Percentiles rank a stretch among this genome's conserved stretches.
Evolutionary conservation across 2,888 invertebrate species (phyloP).

Genomic region (Agrenia bidenticulata): DNA sequence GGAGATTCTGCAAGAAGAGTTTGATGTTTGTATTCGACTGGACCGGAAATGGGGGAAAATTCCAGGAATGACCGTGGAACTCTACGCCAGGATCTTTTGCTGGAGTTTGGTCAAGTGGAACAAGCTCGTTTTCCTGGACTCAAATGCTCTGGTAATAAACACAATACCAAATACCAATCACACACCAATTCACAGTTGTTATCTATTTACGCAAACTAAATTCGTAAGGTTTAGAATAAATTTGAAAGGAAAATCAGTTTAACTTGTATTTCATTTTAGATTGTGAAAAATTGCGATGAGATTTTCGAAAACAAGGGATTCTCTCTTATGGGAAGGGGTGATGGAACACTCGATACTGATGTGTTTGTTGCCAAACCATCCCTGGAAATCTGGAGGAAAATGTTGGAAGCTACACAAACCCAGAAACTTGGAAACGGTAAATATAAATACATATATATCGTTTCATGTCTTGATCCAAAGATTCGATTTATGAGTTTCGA

Average conservation of each 20-base stretch:
- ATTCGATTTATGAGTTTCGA: background rate
- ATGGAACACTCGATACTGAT: background rate
- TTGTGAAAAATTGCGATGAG: slow-evolving; percentile 11
- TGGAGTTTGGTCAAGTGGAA: slow-evolving; percentile 16
- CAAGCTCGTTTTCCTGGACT: background rate
- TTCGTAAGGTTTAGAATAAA: no score
- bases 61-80: background rate
- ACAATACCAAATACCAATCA: no score
- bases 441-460: no score
- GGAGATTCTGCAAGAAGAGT: slow-evolving; percentile 11
- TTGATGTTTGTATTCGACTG: slow-evolving; percentile 13
- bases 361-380: slow-evolving; percentile 10
- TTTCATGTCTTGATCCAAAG: background rate
- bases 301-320: background rate
- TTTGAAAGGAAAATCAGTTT: background rate
- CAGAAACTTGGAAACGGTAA: background rate
- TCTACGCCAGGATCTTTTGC: background rate
- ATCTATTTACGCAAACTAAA: no score
- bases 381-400: slow-evolving; percentile 12
- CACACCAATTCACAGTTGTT: no score
- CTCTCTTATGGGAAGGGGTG: background rate
- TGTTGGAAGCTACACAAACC: background rate
- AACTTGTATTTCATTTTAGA: background rate
- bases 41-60: slow-evolving; percentile 7
- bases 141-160: slow-evolving; percentile 3